Percentiles rank a stretch among this genome's conserved stretches.
These are phyloP conservation scores for Schizopygopsis pylzovi DNA, from an alignment of 2,797 vertebrate species.

Conservation along the genomic window DNA sequence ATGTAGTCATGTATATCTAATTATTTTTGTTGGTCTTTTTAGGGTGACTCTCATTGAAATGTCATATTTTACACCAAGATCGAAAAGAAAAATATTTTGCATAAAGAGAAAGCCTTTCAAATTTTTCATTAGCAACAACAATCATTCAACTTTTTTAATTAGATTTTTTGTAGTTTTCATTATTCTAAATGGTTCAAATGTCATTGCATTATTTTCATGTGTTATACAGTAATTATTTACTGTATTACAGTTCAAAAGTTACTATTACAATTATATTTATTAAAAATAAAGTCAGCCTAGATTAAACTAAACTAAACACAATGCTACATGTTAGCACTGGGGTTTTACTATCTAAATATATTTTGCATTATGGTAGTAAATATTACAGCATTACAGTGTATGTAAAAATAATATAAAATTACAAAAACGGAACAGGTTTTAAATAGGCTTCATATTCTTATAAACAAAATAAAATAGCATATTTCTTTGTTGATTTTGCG, in stretches of 20 bases:
- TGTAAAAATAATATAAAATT: too few relatives aligned
- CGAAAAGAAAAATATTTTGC: background rate
- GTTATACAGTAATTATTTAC: conserved; percentile 16
- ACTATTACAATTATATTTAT: background rate
- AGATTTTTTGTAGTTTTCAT: background rate
- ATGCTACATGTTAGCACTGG: background rate
- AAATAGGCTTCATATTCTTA: background rate
- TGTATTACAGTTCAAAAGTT: conserved; percentile 6
- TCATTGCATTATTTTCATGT: background rate
- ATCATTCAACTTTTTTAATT: background rate
- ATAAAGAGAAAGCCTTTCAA: background rate
- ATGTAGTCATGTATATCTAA: conserved; percentile 21
- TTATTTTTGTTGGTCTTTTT: conserved; percentile 33
- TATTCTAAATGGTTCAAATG: background rate
- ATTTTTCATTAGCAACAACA: background rate
- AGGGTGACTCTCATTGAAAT: background rate
- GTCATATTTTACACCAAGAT: background rate
- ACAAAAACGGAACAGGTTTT: background rate
- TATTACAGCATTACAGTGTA: background rate
- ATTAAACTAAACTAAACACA: background rate
- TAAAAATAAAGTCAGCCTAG: background rate
- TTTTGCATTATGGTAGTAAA: too few relatives aligned
- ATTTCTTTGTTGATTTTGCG: background rate
- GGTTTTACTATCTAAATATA: background rate
- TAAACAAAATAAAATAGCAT: background rate